phyloP scores from a whole-genome alignment of 2,113 vertebrate species.

The Pterocles orientalis region DNA sequence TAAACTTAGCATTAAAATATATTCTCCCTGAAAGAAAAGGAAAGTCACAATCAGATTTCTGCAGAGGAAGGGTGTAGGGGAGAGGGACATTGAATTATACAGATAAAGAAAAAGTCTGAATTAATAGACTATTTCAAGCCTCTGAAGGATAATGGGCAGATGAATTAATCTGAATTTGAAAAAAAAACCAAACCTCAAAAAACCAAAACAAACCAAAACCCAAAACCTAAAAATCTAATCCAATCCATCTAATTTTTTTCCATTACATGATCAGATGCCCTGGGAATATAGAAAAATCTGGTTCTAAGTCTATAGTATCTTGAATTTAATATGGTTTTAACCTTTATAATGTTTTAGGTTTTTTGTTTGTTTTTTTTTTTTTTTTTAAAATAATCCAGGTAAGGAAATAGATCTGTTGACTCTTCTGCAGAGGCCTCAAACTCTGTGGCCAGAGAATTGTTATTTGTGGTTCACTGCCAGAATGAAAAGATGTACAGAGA shows the following conservation, averaged over 20 bases:
- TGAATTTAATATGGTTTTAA: not conserved
- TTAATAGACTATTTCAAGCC: not conserved
- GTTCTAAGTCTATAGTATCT: not conserved
- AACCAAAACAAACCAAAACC: no score
- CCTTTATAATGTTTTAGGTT: not conserved
- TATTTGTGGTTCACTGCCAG: slow-evolving; percentile 1
- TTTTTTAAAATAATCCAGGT: not conserved
- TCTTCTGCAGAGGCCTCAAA: not conserved
- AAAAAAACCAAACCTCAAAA: not conserved
- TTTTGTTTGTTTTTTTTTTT: not conserved
- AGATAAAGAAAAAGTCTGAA: not conserved
- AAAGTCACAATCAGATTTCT: not conserved
- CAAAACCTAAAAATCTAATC: not conserved
- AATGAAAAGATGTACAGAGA: not conserved
- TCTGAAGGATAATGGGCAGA: not conserved
- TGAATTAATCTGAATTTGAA: not conserved
- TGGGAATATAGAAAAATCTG: not conserved
- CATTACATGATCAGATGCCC: not conserved
- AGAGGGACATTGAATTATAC: not conserved
- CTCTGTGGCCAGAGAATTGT: not conserved
- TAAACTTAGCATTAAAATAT: not conserved
- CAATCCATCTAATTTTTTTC: not conserved
- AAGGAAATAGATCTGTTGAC: not conserved
- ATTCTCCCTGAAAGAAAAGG: not conserved
- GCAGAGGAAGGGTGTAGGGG: not conserved